phyloP scores from a whole-genome alignment of 1,140 invertebrate species.

The Brachionus rubens region DNA sequence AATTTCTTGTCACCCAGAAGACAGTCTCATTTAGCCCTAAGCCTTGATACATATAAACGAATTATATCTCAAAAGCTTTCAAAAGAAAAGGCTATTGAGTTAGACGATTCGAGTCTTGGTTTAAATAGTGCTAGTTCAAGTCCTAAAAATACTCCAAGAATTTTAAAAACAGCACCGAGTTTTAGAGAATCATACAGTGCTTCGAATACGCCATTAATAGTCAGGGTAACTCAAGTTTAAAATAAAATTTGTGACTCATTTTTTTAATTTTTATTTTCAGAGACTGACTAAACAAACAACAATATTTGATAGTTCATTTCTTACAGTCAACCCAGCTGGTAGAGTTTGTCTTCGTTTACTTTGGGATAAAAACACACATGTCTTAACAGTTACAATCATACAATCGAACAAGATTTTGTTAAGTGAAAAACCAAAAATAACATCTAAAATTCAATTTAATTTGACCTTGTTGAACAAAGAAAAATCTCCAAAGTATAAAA shows the following conservation, averaged over 20 bases:
- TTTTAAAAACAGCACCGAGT: conserved; percentile 14
- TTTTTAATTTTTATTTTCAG: conserved; percentile 1
- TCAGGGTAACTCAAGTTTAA: background rate
- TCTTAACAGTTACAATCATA: conserved; percentile 20
- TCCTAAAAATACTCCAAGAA: background rate
- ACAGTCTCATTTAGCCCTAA: conserved; percentile 16
- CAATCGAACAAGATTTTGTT: conserved; percentile 17
- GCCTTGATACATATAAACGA: conserved; percentile 3
- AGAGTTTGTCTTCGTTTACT: conserved; percentile 7
- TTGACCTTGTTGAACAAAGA: conserved; percentile 35
- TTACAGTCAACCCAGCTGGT: background rate
- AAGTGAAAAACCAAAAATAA: background rate
- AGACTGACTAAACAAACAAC: conserved; percentile 6
- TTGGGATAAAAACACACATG: conserved; percentile 32
- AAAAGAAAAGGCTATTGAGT: conserved; percentile 29
- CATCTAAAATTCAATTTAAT: conserved; percentile 42
- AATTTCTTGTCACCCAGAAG: conserved; percentile 17
- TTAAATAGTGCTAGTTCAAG: background rate
- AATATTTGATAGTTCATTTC: conserved; percentile 2
- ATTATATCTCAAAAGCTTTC: background rate
- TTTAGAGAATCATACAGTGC: conserved; percentile 16
- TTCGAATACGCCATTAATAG: conserved; percentile 1
- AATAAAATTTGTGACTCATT: background rate
- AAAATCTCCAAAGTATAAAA: conserved; percentile 43
- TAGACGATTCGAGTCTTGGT: conserved; percentile 14